Base-by-base conservation (phyloP, 2,797 vertebrate species). In the Scolopax rusticola region DNA sequence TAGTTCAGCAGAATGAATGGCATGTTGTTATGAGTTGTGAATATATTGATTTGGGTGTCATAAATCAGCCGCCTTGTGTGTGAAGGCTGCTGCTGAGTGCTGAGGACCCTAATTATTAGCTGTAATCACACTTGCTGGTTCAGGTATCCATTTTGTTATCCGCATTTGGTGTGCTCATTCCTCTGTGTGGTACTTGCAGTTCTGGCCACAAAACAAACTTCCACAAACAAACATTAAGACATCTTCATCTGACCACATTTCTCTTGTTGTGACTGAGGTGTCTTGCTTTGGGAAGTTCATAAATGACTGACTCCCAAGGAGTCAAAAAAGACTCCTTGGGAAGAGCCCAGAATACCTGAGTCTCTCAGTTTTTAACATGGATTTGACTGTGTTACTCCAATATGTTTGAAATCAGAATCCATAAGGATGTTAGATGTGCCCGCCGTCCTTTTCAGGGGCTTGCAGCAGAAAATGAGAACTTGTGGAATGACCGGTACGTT, bases 1-100 rank as follows among this genome's bases (percentile, higher is more conserved):
- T 87, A 84, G 64, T 83, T 95, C n/a, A 83, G 77, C 93, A 91
- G 76, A 88, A 83, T 91, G 94, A 95, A 88, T 95, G 71, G 43
- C 18, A 5, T 91, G 79, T 93, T 95, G 79, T 84, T 96, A 61
- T 51, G 87, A 94, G 60, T 85, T 90, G 78, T 80, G 89, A 89
- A 77, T 82, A 68, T 86, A 21, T 54, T 93, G 85, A 79, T 94
- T 94, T 87, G 89, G 50, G 84, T 80, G 74, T 92, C 76, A 38
- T 77, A 92, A 88, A 90, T 85, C 79, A 91, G 54, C 54, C 8
- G 11, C 69, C 54, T 91, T 71, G 47, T 36, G 21, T 59, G 64
- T 86, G 84, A 95, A 82, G 65, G 65, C 75, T 90, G 60, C 64
- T 97, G 92, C 81, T 93, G 87, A 63, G 85, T 67, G 53, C 36